Evolutionary conservation across 37 sponge, comb jelly and placozoan genomes (phyloP).

Genomic region (Theonella swinhoei): DNA sequence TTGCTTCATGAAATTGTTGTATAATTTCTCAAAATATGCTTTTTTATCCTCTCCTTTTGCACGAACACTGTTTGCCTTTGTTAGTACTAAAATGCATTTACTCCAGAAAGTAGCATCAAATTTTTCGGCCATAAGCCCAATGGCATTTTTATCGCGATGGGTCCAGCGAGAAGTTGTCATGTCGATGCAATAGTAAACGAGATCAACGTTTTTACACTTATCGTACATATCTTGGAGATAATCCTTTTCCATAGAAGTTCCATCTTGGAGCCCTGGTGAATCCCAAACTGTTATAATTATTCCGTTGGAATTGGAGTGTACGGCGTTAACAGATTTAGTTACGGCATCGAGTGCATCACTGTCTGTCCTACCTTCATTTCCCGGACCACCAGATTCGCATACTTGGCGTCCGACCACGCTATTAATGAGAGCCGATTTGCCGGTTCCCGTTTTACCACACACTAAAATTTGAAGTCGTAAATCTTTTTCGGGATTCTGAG

Average conservation of each 20-base stretch:
- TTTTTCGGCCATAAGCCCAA: constrained; percentile 7
- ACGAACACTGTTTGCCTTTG: constrained; percentile 1
- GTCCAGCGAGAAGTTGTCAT: constrained; percentile 12
- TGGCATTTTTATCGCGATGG: neutral
- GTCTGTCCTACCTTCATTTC: no score
- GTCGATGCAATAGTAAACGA: constrained; percentile 15
- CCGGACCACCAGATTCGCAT: neutral
- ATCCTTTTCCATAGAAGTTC: neutral
- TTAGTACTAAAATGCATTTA: constrained; percentile 4
- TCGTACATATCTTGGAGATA: constrained; percentile 3
- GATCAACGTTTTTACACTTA: constrained; percentile 4
- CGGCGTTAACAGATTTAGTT: neutral
- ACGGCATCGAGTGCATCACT: neutral
- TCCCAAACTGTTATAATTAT: neutral
- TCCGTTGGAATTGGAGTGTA: neutral
- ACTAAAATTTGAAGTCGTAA: no score
- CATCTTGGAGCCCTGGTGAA: constrained; percentile 30
- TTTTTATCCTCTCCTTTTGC: neutral
- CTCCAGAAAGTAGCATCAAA: constrained; percentile 1
- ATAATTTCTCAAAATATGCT: neutral
- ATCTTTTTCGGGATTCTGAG: no score
- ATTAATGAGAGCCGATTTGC: constrained; percentile 19
- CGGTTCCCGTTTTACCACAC: constrained; percentile 19
- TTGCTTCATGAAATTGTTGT: neutral
- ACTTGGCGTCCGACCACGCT: constrained; percentile 5